Conservation (phyloP, 2,797 vertebrate species). For the Hozukius guyotensis region DNA sequence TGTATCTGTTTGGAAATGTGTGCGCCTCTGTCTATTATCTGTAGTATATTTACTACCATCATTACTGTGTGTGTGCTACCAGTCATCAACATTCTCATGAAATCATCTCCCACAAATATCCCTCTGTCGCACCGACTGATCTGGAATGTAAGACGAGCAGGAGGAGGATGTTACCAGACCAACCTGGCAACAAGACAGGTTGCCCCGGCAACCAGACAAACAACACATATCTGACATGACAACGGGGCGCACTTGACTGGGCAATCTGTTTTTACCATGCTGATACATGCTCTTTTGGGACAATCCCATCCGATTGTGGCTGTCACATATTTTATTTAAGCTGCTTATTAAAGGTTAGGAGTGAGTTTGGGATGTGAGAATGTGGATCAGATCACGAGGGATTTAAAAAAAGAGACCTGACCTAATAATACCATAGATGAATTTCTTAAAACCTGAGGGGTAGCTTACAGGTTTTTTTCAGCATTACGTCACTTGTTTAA, state of each 20-base stretch:
- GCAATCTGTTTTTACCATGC: neutral
- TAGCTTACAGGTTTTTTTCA: neutral
- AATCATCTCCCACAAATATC: neutral
- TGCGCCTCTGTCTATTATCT: neutral
- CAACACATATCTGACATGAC: slow-evolving; percentile 2
- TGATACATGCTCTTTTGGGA: neutral
- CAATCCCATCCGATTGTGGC: neutral
- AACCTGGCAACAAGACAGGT: neutral
- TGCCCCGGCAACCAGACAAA: slow-evolving; percentile 1
- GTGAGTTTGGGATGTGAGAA: neutral
- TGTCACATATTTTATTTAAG: neutral
- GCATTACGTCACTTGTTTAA: neutral
- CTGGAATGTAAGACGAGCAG: neutral
- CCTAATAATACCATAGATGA: neutral
- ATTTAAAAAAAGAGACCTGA: neutral
- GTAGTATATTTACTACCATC: neutral
- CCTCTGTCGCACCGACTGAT: neutral
- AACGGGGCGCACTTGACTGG: neutral
- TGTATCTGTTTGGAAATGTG: neutral
- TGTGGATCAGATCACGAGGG: neutral
- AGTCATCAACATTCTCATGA: neutral
- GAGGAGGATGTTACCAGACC: neutral
- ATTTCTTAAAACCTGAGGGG: neutral
- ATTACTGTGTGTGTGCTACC: neutral
- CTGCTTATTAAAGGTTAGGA: neutral